Evolutionary conservation across 2,797 vertebrate species (phyloP).

Genomic region (Coranthus polyacanthus): DNA sequence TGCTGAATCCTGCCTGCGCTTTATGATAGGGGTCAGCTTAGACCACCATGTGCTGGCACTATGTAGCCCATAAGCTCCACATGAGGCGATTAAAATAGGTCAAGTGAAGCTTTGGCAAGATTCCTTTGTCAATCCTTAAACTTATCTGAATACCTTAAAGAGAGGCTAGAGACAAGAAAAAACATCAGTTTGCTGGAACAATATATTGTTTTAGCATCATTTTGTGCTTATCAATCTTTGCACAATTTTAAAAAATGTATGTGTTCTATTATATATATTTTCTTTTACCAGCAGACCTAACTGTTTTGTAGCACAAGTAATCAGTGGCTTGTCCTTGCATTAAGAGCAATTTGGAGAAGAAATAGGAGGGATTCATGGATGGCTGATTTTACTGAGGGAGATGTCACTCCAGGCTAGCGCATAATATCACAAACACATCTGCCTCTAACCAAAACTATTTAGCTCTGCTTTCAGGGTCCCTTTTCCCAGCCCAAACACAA

Average conservation of each 20-base stretch:
- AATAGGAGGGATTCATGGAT: constrained; percentile 11
- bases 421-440: constrained; percentile 38
- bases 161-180: constrained; percentile 58
- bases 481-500: constrained; percentile 44
- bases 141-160: constrained; percentile 63
- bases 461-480: constrained; percentile 22
- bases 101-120: constrained; percentile 80
- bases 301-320: not conserved
- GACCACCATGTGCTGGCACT: constrained; percentile 68
- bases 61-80: constrained; percentile 62
- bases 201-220: constrained; percentile 7
- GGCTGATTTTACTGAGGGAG: constrained; percentile 23
- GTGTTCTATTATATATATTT: not conserved
- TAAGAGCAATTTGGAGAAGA: constrained; percentile 28
- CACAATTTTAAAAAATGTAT: not conserved
- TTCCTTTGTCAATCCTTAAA: constrained; percentile 73
- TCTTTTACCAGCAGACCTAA: constrained; percentile 3
- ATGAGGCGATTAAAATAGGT: constrained; percentile 80
- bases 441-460: constrained; percentile 29
- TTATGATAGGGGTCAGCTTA: constrained; percentile 74
- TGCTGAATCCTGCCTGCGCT: constrained; percentile 60
- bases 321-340: constrained; percentile 4
- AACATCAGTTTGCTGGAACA: constrained; percentile 37
- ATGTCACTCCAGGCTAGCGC: constrained; percentile 20
- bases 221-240: not conserved